Evolutionary conservation across 2,797 vertebrate species (phyloP).

Genomic region (Acanthornis magna): DNA sequence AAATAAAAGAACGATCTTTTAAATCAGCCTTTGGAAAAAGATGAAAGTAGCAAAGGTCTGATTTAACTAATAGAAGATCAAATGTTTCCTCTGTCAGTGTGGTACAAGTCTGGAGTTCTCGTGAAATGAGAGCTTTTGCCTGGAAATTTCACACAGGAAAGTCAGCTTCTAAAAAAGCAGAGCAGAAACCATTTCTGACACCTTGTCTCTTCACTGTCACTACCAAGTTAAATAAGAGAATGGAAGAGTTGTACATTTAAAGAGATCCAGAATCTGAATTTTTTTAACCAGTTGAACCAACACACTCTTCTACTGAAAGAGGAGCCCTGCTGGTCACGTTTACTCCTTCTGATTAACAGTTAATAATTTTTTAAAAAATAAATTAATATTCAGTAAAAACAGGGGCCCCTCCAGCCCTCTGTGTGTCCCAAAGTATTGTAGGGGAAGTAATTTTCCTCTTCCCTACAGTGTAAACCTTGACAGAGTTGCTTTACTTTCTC

Average conservation of each 20-base stretch:
- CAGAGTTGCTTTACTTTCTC: background rate
- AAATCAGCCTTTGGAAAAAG: background rate
- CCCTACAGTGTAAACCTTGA: fast-evolving
- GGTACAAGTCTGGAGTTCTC: background rate
- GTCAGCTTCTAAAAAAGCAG: background rate
- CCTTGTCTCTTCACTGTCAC: background rate
- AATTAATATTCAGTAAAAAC: background rate
- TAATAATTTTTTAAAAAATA: background rate
- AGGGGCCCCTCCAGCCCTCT: fast-evolving
- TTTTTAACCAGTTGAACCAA: background rate
- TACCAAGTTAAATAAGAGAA: background rate
- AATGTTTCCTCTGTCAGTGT: background rate
- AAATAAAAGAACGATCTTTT: background rate
- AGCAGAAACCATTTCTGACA: background rate
- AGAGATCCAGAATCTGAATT: background rate
- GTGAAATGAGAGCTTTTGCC: background rate
- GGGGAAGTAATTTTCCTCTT: background rate
- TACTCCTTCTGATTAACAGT: background rate
- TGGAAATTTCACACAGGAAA: background rate
- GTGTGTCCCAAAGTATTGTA: background rate
- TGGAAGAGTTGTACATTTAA: background rate
- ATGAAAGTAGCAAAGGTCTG: background rate
- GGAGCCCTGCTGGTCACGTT: background rate
- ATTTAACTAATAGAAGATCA: background rate
- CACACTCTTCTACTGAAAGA: background rate